These are phyloP conservation scores for Brenthis hecate DNA, from an alignment of 2,888 invertebrate genomes.

Conservation along the genomic window DNA sequence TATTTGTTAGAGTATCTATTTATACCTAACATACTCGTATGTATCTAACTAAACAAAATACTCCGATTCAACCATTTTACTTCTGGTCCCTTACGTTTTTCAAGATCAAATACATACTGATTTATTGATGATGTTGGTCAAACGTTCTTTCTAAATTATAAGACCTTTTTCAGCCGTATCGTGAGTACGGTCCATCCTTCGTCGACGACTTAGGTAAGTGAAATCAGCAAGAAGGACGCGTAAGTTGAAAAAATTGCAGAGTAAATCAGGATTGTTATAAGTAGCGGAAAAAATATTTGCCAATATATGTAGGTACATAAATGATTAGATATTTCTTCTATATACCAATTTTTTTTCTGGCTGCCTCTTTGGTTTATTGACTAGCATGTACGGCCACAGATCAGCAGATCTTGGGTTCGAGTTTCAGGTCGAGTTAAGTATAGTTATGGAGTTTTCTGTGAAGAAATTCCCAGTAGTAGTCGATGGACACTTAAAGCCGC, in stretches of 20 bases:
- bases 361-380: no score
- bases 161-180: slow-evolving; percentile 27
- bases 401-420: no score
- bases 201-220: slow-evolving; percentile 14
- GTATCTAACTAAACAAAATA: slow-evolving; percentile 24
- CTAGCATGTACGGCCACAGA: no score
- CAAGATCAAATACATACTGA: slow-evolving; percentile 30
- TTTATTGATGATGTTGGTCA: slow-evolving; percentile 38
- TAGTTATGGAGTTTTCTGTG: no score
- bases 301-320: neutral
- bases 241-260: slow-evolving; percentile 6
- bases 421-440: no score
- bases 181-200: slow-evolving; percentile 22
- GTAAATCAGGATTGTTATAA: slow-evolving; percentile 1
- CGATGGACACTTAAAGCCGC: no score
- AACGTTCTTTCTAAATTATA: slow-evolving; percentile 37
- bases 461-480: no score
- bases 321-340: neutral
- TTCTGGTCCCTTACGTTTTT: slow-evolving; percentile 30
- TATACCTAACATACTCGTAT: neutral
- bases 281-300: neutral
- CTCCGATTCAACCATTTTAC: slow-evolving; percentile 30
- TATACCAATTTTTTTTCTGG: neutral
- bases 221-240: slow-evolving; percentile 21
- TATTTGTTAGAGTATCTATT: no score